Evolutionary conservation across 2,888 invertebrate genomes (phyloP).

Genomic region (Automeris io): DNA sequence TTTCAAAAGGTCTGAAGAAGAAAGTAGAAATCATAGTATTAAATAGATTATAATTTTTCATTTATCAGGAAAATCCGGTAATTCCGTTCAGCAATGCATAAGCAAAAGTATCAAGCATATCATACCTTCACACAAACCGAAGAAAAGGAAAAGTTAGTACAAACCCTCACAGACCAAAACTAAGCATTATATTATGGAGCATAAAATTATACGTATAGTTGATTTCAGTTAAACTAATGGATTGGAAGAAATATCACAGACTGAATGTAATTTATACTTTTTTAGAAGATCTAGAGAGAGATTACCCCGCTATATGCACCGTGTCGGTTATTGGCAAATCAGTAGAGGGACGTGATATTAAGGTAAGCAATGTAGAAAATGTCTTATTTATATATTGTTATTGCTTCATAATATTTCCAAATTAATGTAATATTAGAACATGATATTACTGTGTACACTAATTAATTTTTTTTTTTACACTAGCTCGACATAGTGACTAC

Average conservation of each 20-base stretch:
- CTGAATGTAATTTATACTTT: constrained; percentile 84
- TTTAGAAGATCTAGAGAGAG: constrained; percentile 84
- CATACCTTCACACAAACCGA: constrained; percentile 37
- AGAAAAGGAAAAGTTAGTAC: constrained; percentile 36
- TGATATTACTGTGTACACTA: too few relatives aligned
- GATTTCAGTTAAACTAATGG: constrained; percentile 66
- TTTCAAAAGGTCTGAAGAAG: neutral
- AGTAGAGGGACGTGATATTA: constrained; percentile 84
- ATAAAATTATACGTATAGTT: neutral
- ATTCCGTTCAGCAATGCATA: constrained; percentile 15
- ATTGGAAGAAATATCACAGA: constrained; percentile 88
- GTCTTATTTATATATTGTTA: neutral
- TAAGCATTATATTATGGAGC: neutral
- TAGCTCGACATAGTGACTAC: too few relatives aligned
- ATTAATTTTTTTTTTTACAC: too few relatives aligned
- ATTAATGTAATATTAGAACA: too few relatives aligned
- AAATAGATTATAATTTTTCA: neutral
- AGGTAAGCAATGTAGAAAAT: constrained; percentile 55
- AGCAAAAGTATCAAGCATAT: constrained; percentile 21
- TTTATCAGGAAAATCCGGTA: constrained; percentile 10
- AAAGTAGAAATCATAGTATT: neutral
- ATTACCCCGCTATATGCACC: constrained; percentile 85
- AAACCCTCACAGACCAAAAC: neutral
- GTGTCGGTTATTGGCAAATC: constrained; percentile 87
- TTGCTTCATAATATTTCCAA: too few relatives aligned